Conservation (phyloP, 2,888 invertebrate genomes). For the Willowsia nigromaculata region DNA sequence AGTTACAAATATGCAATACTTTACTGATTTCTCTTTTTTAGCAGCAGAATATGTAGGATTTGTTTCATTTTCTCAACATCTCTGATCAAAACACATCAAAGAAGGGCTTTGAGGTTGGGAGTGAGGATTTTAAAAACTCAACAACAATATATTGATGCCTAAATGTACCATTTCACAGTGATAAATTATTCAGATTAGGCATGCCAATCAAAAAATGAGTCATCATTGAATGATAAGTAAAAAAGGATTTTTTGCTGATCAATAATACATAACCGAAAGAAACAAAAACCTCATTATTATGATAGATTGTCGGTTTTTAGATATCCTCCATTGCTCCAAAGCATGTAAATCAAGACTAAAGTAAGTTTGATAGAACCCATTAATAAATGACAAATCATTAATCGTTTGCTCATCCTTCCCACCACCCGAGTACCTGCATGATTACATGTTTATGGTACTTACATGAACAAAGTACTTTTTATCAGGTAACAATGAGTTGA, state of each 20-base stretch:
- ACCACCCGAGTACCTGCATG: neutral
- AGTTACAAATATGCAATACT: too few species aligned
- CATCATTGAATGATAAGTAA: slow-evolving; percentile 21
- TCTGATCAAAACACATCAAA: neutral
- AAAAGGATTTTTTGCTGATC: neutral
- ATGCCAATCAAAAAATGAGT: slow-evolving; percentile 64
- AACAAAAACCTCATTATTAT: slow-evolving; percentile 2
- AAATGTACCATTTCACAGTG: slow-evolving; percentile 51
- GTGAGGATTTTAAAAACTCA: slow-evolving; percentile 43
- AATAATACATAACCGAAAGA: neutral
- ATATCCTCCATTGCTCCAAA: neutral
- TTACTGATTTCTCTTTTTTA: neutral
- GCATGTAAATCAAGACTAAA: neutral
- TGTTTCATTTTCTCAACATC: too few species aligned
- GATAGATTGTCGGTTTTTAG: too few species aligned
- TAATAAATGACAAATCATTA: slow-evolving; percentile 44
- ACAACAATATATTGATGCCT: neutral
- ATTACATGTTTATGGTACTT: neutral
- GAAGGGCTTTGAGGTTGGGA: neutral
- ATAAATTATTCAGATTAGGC: slow-evolving; percentile 68
- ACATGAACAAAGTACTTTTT: too few species aligned
- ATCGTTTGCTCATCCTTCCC: neutral
- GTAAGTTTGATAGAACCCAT: slow-evolving; percentile 23
- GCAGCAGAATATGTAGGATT: too few species aligned
- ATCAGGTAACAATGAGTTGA: too few species aligned